These are phyloP conservation scores for Nesogale talazaci DNA, from an alignment of 2,113 vertebrate genomes.

Conservation along the genomic window DNA sequence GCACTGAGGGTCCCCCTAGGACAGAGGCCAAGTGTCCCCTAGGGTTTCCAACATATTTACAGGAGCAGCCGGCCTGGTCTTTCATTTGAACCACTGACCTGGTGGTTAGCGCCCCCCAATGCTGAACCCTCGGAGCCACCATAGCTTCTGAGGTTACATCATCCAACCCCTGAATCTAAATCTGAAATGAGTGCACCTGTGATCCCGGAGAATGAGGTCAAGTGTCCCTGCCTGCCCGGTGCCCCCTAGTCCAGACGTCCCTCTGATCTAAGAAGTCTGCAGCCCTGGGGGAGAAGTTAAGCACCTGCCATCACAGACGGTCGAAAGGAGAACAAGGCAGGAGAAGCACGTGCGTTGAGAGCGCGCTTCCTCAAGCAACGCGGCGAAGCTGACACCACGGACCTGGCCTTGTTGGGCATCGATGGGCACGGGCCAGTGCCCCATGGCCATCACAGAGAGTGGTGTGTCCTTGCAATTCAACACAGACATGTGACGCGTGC, in stretches of 20 bases:
- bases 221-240: fast-evolving
- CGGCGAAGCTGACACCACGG: slow-evolving; percentile 14
- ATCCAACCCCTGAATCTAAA: not conserved
- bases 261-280: no score
- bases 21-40: no score
- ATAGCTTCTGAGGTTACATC: not conserved
- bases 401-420: not conserved
- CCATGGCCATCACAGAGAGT: not conserved
- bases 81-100: no score
- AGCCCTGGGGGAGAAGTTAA: not conserved
- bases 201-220: not conserved
- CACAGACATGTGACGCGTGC: not conserved
- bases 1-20: no score
- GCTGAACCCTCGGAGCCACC: no score
- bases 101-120: no score
- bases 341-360: slow-evolving; percentile 43
- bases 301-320: not conserved
- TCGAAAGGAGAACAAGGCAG: not conserved
- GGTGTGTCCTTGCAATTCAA: not conserved
- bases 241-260: not conserved
- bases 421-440: not conserved
- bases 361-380: slow-evolving; percentile 21
- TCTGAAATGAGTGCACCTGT: not conserved
- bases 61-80: no score
- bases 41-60: no score